phyloP scores from a whole-genome alignment of 2,888 invertebrate species.

The Ypsolopha scabrella region DNA sequence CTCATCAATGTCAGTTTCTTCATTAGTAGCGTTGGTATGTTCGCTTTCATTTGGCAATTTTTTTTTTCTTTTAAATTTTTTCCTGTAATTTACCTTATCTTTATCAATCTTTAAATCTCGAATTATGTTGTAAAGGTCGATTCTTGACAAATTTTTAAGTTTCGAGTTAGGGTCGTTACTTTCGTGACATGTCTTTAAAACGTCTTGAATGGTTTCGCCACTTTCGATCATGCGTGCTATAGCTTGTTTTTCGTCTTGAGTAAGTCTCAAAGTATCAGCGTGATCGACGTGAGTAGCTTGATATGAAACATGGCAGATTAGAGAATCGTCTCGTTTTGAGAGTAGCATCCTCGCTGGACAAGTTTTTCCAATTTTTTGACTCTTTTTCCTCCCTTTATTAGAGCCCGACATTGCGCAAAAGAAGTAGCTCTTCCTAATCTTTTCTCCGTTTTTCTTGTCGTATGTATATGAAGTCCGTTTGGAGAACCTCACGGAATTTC shows the following conservation, averaged over 20 bases:
- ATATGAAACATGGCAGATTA: not conserved
- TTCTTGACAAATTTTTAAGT: not conserved
- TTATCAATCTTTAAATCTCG: slow-evolving; percentile 7
- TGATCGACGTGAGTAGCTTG: slow-evolving; percentile 3
- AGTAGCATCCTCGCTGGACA: slow-evolving; percentile 6
- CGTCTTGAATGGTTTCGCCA: not conserved
- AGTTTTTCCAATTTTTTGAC: slow-evolving; percentile 2
- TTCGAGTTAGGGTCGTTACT: not conserved
- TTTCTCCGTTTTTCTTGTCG: not conserved
- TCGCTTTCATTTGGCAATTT: too few relatives aligned
- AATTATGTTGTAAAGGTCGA: slow-evolving; percentile 7
- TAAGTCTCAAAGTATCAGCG: not conserved
- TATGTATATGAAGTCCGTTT: not conserved
- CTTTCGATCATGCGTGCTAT: slow-evolving; percentile 1
- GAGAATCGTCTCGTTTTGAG: not conserved
- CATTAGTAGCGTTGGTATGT: too few relatives aligned
- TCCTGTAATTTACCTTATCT: slow-evolving; percentile 2
- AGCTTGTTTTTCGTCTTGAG: not conserved
- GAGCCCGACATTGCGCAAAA: slow-evolving; percentile 2
- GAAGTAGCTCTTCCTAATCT: slow-evolving; percentile 7
- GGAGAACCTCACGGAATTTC: not conserved
- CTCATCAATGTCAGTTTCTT: too few relatives aligned
- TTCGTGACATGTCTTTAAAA: not conserved
- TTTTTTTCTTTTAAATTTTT: too few relatives aligned
- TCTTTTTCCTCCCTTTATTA: not conserved